Conservation (phyloP, 2,888 invertebrate genomes). For the Pachycephus smyrnensis region DNA sequence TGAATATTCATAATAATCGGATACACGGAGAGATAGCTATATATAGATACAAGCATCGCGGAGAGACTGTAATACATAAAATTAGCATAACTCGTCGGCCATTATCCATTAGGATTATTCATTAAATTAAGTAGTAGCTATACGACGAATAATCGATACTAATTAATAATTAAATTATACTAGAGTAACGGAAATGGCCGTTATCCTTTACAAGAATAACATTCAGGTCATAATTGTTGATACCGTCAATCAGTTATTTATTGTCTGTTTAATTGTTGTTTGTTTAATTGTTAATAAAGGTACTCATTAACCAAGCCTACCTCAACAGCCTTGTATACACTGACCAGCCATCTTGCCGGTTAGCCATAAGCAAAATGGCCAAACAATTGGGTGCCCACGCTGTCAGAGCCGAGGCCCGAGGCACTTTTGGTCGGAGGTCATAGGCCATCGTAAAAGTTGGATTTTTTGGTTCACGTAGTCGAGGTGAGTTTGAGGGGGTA, state of each 20-base stretch:
- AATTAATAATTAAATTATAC: not conserved
- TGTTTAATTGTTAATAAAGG: not conserved
- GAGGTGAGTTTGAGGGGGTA: constrained; percentile 12
- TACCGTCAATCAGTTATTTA: not conserved
- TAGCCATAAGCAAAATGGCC: not conserved
- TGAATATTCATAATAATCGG: constrained; percentile 47
- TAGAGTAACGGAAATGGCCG: not conserved
- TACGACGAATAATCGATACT: not conserved
- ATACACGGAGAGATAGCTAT: not conserved
- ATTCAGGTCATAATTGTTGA: not conserved
- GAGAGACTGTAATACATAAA: not conserved
- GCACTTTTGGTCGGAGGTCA: not conserved
- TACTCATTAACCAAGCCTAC: not conserved
- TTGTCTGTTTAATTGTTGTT: not conserved
- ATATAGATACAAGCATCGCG: not conserved
- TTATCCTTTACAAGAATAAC: not conserved
- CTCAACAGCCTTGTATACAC: not conserved
- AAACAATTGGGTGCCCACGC: not conserved
- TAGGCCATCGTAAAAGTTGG: not conserved
- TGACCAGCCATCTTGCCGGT: not conserved
- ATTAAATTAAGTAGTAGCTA: no score
- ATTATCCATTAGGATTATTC: constrained; percentile 28
- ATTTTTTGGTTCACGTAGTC: not conserved
- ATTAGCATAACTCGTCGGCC: constrained; percentile 55
- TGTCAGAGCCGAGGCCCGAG: not conserved